phyloP scores from a whole-genome alignment of 1,140 invertebrate genomes.

The Harpegnathos saltator region DNA sequence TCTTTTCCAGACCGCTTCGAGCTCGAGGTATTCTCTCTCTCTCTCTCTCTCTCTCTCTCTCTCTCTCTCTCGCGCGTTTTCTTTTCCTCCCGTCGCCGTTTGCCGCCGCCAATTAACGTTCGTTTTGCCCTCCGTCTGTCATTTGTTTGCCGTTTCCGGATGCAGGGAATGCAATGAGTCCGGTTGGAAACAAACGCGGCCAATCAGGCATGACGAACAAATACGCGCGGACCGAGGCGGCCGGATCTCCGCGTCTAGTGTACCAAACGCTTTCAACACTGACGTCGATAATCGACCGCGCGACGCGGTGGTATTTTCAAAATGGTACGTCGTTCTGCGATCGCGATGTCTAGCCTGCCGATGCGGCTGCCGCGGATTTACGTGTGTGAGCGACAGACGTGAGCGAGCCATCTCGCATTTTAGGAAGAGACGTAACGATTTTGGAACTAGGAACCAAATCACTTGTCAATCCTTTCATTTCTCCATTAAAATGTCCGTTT shows the following conservation, averaged over 20 bases:
- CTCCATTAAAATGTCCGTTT: too few relatives aligned
- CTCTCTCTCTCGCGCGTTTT: neutral
- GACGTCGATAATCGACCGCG: slow-evolving; percentile 61
- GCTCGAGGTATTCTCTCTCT: neutral
- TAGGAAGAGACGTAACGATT: neutral
- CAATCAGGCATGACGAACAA: slow-evolving; percentile 75
- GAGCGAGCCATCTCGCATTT: neutral
- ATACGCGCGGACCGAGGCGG: slow-evolving; percentile 63
- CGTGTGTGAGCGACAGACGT: neutral
- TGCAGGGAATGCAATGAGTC: slow-evolving; percentile 74
- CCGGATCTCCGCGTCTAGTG: slow-evolving; percentile 54
- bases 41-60: too few relatives aligned
- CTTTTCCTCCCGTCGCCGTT: slow-evolving; percentile 17
- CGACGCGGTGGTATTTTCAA: slow-evolving; percentile 44
- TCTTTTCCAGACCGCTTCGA: neutral
- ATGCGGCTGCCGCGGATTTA: neutral
- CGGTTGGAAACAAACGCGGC: slow-evolving; percentile 64
- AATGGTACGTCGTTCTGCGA: slow-evolving; percentile 3
- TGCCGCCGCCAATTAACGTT: slow-evolving; percentile 69
- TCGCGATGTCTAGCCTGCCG: neutral
- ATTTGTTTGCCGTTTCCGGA: slow-evolving; percentile 79
- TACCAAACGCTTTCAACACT: slow-evolving; percentile 52
- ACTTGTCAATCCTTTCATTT: too few relatives aligned
- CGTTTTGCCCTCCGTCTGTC: slow-evolving; percentile 70
- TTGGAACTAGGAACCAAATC: neutral